These are phyloP conservation scores for Pterostichus madidus DNA, from an alignment of 2,888 invertebrate genomes.

Conservation along the genomic window DNA sequence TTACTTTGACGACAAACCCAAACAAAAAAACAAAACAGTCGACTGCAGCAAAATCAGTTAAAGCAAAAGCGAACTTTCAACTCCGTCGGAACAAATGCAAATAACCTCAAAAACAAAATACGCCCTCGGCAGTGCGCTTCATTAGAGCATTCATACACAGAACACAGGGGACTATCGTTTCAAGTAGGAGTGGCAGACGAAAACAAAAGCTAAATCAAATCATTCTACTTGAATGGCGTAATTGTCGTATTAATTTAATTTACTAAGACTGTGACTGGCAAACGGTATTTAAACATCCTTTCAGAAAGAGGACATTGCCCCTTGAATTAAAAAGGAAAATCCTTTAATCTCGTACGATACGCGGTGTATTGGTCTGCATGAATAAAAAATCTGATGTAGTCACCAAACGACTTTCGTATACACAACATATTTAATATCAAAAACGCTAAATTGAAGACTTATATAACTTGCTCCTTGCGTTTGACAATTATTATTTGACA, in stretches of 20 bases:
- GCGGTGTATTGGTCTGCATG: neutral
- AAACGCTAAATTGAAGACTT: too few species aligned
- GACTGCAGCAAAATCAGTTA: neutral
- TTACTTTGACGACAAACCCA: neutral
- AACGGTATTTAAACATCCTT: neutral
- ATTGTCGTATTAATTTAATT: constrained; percentile 1
- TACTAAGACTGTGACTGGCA: neutral
- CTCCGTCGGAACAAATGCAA: neutral
- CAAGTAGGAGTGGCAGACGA: neutral
- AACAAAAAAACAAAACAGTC: neutral
- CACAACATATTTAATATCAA: too few species aligned
- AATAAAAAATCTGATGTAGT: too few species aligned
- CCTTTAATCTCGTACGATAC: constrained; percentile 9
- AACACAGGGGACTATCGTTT: neutral
- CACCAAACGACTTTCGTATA: too few species aligned
- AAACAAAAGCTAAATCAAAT: neutral
- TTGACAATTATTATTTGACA: too few species aligned
- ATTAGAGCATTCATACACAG: neutral
- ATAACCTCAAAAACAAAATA: neutral
- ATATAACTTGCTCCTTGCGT: too few species aligned
- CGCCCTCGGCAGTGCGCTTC: neutral
- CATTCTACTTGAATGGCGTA: neutral
- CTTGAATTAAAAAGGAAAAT: neutral
- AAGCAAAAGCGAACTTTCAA: neutral
- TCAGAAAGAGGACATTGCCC: neutral